These are phyloP conservation scores for Athalia rosae DNA, from an alignment of 2,888 invertebrate genomes.

Conservation along the genomic window DNA sequence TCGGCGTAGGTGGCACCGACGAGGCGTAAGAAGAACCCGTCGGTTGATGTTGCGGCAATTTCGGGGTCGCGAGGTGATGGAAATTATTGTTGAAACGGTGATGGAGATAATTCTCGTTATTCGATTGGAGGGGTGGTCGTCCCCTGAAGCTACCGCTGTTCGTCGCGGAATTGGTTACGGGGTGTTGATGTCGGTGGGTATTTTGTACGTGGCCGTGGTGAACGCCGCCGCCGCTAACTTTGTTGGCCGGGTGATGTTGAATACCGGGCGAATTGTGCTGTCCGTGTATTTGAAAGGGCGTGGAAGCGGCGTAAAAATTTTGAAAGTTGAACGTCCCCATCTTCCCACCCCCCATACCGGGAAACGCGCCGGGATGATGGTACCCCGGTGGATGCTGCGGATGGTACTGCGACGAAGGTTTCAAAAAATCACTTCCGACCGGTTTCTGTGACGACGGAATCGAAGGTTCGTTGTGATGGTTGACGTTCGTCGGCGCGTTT, in stretches of 20 bases:
- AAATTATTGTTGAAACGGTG: conserved; percentile 53
- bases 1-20: background rate
- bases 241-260: conserved; percentile 3
- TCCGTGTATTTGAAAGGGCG: conserved; percentile 47
- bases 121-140: conserved; percentile 13
- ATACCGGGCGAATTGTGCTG: conserved; percentile 9
- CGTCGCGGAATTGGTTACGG: no score
- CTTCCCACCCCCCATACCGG: conserved; percentile 26
- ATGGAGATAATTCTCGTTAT: conserved; percentile 41
- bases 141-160: conserved; percentile 21
- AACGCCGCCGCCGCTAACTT: conserved; percentile 21
- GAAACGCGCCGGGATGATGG: conserved; percentile 52
- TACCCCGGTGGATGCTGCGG: conserved; percentile 50
- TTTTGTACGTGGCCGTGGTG: conserved; percentile 2
- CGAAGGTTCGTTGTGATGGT: no score
- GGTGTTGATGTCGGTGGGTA: conserved; percentile 19
- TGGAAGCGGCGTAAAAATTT: conserved; percentile 57
- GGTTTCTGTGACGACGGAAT: no score
- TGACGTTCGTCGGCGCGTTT: no score
- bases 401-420: conserved; percentile 50
- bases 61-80: conserved; percentile 47
- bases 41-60: no score
- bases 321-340: conserved; percentile 59
- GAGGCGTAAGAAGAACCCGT: conserved; percentile 46
- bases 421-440: conserved; percentile 51